Base-by-base conservation (phyloP, 2,113 vertebrate genomes). In the Perca schrenkii region DNA sequence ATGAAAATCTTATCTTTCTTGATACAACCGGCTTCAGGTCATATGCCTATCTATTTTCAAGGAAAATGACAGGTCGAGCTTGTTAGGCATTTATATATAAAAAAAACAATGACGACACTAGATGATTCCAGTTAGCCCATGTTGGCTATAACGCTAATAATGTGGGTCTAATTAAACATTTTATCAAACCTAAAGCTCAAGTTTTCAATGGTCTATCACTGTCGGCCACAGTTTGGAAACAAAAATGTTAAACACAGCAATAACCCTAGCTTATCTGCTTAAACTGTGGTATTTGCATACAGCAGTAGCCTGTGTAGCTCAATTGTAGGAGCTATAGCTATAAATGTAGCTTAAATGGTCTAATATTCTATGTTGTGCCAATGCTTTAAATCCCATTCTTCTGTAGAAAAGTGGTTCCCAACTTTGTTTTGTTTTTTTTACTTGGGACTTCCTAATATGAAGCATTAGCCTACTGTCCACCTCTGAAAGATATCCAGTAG, bases 1-100 rank as follows among this genome's bases (percentile, higher is more conserved):
- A 15, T 15, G 1, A 12, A 34, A 17, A 0, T 22, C 0, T 2
- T 8, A 0, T 49, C 6, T 40, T 21, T 28, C 4, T 53, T n/a
- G 1, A 43, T 22, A 14, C 17, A 3, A 2, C 2, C 8, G 8
- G 6, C 4, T 70, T 49, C 3, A 2, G 22, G 34, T 61, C 22
- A 10, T 11, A 21, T 63, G 34, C 34, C 6, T 34, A 34, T 6
- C 34, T 34, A 34, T 34, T 68, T 21, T 5, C 2, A 11, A 25
- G 19, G 14, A 40, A 82, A 58, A 22, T 50, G 25, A 58, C 49
- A 36, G 19, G 21, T 58, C 0, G 28, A 19, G 21, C 13, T 16
- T 7, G 36, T 52, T 12, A 2, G 2, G 6, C 13, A 43, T 43
- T 49, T 4, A 52, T 34, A 74, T 31, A n/a, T n/a, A n/a, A 4